Conservation (phyloP, 1,140 invertebrate genomes). For the Bicyclus anynana region DNA sequence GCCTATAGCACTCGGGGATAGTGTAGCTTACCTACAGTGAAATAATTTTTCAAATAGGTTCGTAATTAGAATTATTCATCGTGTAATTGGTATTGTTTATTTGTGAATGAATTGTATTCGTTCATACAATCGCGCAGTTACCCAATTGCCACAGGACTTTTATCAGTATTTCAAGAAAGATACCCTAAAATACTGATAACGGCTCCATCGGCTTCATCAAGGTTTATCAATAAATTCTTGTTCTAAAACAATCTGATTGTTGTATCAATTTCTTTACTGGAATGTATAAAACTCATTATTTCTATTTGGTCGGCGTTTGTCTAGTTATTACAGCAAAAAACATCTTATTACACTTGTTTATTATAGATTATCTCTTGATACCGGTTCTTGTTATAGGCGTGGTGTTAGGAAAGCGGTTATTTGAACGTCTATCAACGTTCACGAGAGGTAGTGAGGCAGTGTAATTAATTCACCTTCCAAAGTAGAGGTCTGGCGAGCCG, state of each 20-base stretch:
- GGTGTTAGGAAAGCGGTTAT: conserved; percentile 3
- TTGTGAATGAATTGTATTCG: no score
- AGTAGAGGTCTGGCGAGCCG: background rate
- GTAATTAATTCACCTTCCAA: conserved; percentile 2
- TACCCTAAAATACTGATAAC: no score
- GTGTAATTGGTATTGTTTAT: no score
- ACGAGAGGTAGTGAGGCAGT: conserved; percentile 1
- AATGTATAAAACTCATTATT: background rate
- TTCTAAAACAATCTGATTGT: background rate
- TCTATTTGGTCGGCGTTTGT: background rate
- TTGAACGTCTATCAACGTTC: conserved; percentile 1
- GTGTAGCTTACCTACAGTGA: no score
- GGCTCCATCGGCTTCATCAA: no score
- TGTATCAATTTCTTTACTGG: background rate
- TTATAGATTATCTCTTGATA: conserved; percentile 4
- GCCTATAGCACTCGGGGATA: no score
- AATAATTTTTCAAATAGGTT: no score
- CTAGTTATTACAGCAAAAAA: background rate
- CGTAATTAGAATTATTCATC: no score
- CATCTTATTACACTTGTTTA: conserved; percentile 1
- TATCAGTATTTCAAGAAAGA: no score
- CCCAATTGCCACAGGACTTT: no score
- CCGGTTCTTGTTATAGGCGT: conserved; percentile 3
- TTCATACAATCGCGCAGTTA: no score
- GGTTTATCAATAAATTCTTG: no score